phyloP scores from a whole-genome alignment of 2,113 vertebrate genomes.

The Cynoglossus semilaevis region DNA sequence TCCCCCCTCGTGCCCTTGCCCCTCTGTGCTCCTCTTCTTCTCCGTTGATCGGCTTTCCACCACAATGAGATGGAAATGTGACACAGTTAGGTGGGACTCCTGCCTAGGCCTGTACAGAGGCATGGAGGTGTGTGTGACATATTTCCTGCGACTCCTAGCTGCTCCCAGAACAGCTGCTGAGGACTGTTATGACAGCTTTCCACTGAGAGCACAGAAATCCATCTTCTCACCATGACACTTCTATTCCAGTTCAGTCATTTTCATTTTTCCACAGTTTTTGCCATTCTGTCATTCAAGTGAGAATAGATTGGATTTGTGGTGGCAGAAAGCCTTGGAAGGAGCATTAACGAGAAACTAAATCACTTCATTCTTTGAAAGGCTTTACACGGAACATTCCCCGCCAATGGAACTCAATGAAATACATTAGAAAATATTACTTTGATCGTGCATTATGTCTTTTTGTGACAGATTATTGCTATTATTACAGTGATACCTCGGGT shows the following conservation, averaged over 20 bases:
- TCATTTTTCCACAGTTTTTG: conserved; percentile 54
- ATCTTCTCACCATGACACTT: conserved; percentile 66
- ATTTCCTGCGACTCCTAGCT: conserved; percentile 64
- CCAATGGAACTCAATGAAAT: conserved; percentile 21
- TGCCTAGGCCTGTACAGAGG: conserved; percentile 59
- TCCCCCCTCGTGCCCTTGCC: conserved; percentile 35
- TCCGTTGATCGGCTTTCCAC: conserved; percentile 53
- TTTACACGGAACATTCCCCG: conserved; percentile 11
- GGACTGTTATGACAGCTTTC: conserved; percentile 74
- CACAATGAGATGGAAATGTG: conserved; percentile 68
- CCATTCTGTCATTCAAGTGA: conserved; percentile 57
- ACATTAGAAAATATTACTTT: conserved; percentile 27
- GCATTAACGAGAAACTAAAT: conserved; percentile 47
- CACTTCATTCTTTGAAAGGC: conserved; percentile 46
- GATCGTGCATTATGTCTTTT: conserved; percentile 52
- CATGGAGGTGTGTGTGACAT: conserved; percentile 61
- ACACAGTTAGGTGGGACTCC: conserved; percentile 66
- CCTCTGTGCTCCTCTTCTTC: conserved; percentile 41
- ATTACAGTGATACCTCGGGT: too few species aligned
- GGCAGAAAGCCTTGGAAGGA: conserved; percentile 25
- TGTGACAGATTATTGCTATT: conserved; percentile 52
- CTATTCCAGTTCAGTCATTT: conserved; percentile 69
- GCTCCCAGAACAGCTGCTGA: conserved; percentile 69
- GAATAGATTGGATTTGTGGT: conserved; percentile 37
- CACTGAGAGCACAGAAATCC: conserved; percentile 70